Evolutionary conservation across 1,140 invertebrate genomes (phyloP), one percentile per base, ranked within the genome.

Genomic region (Mya arenaria): DNA sequence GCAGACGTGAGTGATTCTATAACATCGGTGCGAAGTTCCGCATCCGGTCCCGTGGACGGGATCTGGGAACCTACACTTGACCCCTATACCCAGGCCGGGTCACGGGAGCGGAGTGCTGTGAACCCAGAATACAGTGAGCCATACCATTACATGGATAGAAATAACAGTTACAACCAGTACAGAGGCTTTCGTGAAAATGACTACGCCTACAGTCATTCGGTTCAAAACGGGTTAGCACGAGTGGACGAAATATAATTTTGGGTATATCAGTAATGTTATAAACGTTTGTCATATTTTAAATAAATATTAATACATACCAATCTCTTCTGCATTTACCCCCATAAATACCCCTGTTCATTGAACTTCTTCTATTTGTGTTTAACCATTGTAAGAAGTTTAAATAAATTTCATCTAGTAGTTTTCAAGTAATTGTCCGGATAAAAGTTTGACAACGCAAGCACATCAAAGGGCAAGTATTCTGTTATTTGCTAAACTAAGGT

Each of bases 1-100:
- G 17, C 48, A 17, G 48, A 10, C 48, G 32, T 69, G 37, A 71
- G 23, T 23, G 55, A 69, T 60, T 80, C 77, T 13, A 37, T 58
- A 37, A 62, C 77, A 8, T 80, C 77, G 15, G 25, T 80, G 28
- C 28, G 66, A 13, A 60, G 65, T 23, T 60, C 41, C 13, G 77
- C 32, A 17, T 80, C 77, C 19, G 63, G 39, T 3, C 77, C 77
- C 5, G 77, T 60, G 0, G 66, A 80, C 28, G 77, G 77, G 8
- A 55, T 56, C 13, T 80, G 77, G 77, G 77, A 80, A 71, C 77
- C 77, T 30, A 80, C 55, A n/a, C 32, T 80, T 25, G 30, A 80
- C 68, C 77, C 77, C 17, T 68, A 80, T 55, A 39, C 34, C 30
- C 58, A 41, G 58, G 63, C 56, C 32, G n/a, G n/a, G n/a, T n/a